Conservation (phyloP, 2,797 vertebrate species). For the Dendrocincla tyrannina region DNA sequence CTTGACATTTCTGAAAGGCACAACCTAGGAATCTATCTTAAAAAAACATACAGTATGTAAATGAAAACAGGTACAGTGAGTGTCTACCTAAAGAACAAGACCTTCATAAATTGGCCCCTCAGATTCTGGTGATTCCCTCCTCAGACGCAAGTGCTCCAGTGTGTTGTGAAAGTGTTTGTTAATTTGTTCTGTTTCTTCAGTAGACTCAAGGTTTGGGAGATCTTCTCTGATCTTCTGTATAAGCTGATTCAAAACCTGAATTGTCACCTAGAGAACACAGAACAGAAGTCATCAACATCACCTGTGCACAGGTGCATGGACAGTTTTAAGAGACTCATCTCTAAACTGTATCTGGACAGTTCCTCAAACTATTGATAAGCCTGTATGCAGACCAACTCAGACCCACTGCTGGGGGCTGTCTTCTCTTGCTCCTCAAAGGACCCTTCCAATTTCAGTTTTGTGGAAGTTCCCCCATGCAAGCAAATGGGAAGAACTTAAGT, state of each 20-base stretch:
- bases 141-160: constrained; percentile 94
- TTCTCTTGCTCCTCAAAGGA: neutral
- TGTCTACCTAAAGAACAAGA: constrained; percentile 85
- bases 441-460: neutral
- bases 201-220: constrained; percentile 94
- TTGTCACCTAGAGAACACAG: constrained; percentile 84
- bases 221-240: constrained; percentile 99
- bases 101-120: constrained; percentile 96
- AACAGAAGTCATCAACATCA: neutral
- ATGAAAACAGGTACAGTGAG: constrained; percentile 34
- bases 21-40: constrained; percentile 76
- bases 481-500: neutral
- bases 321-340: neutral
- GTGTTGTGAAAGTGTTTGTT: constrained; percentile 99
- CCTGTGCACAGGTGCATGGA: neutral
- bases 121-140: constrained; percentile 92
- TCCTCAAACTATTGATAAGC: neutral
- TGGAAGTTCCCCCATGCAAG: neutral
- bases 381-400: neutral
- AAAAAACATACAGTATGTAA: constrained; percentile 61
- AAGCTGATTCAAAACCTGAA: constrained; percentile 97
- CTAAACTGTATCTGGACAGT: neutral
- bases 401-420: neutral
- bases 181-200: constrained; percentile 98
- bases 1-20: constrained; percentile 81